Evolutionary conservation across 2,797 vertebrate species (phyloP).

Genomic region (Hyperoplus lanceolatus): DNA sequence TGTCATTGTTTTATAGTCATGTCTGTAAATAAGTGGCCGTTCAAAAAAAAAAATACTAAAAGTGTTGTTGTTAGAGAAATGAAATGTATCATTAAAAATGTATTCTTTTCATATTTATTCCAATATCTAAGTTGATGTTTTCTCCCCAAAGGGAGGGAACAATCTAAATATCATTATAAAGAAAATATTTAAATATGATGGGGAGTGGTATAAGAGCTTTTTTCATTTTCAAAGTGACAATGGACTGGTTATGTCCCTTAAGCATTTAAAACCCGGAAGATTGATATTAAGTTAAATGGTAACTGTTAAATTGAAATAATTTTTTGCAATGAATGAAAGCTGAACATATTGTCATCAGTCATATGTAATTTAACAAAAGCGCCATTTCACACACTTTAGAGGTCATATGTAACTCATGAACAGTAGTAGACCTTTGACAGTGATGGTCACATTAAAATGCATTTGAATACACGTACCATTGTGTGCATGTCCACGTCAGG

Average conservation of each 20-base stretch:
- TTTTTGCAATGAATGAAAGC: not conserved
- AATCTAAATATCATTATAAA: not conserved
- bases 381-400: conserved; percentile 2
- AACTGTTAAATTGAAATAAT: no score
- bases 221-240: not conserved
- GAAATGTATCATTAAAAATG: not conserved
- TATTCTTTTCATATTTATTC: not conserved
- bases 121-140: conserved; percentile 10
- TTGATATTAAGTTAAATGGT: no score
- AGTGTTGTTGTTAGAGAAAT: conserved; percentile 9
- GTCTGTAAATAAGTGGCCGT: conserved; percentile 1
- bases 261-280: not conserved
- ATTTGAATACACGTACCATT: conserved; percentile 9
- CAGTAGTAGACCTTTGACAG: not conserved
- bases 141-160: not conserved
- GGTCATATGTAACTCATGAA: conserved; percentile 10
- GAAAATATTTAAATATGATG: not conserved
- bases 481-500: not conserved
- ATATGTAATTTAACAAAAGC: not conserved
- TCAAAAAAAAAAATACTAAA: not conserved
- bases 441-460: conserved; percentile 1
- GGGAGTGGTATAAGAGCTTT: not conserved
- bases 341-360: not conserved
- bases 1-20: not conserved
- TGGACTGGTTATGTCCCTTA: not conserved